Evolutionary conservation across 2,113 vertebrate species (phyloP).

Genomic region (Tachysurus vachellii): DNA sequence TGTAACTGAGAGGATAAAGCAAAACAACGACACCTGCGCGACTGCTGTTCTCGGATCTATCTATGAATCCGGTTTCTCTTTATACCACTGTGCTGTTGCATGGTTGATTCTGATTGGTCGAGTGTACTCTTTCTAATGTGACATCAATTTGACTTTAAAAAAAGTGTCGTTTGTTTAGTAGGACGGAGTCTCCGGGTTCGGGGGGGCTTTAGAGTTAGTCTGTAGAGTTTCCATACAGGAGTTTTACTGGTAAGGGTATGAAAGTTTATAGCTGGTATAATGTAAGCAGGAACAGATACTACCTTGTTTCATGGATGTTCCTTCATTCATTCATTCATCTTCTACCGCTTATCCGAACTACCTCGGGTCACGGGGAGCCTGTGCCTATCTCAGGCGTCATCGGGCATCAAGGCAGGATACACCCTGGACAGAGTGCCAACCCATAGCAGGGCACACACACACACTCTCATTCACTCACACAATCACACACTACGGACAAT

Average conservation of each 20-base stretch:
- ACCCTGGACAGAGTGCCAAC: too few species aligned
- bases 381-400: too few species aligned
- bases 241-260: too few species aligned
- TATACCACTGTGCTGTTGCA: not conserved
- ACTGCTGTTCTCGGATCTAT: not conserved
- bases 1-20: not conserved
- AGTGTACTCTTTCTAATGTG: not conserved
- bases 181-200: not conserved
- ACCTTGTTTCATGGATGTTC: not conserved
- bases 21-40: not conserved
- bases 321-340: too few species aligned
- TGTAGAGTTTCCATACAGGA: not conserved
- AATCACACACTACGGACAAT: too few species aligned
- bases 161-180: not conserved
- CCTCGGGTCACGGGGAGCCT: too few species aligned
- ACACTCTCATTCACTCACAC: too few species aligned
- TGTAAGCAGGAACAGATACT: not conserved
- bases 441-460: too few species aligned
- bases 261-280: not conserved
- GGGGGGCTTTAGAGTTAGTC: not conserved
- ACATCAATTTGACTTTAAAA: not conserved
- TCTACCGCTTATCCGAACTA: too few species aligned
- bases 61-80: not conserved
- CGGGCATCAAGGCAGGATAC: too few species aligned
- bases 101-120: not conserved